Percentiles rank a stretch among this genome's conserved stretches.
Evolutionary conservation across 2,113 vertebrate genomes (phyloP).

Genomic region (Chamaea fasciata): DNA sequence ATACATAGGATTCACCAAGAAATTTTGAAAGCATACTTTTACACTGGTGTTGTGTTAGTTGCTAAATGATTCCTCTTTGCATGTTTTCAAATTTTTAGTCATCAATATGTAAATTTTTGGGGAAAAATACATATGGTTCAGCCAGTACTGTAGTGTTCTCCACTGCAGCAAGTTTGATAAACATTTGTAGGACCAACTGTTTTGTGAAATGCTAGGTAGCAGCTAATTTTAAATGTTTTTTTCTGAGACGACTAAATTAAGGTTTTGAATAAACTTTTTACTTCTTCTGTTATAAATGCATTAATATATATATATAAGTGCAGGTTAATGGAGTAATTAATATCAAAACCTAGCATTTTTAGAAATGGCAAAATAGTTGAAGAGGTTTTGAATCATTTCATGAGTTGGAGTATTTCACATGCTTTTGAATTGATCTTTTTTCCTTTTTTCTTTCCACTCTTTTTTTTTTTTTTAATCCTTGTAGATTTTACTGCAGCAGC

Average conservation of each 20-base stretch:
- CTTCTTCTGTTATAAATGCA: neutral
- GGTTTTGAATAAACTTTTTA: neutral
- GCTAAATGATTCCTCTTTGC: neutral
- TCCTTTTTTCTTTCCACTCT: neutral
- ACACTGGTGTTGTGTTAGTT: neutral
- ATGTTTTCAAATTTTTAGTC: neutral
- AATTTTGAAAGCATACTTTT: neutral
- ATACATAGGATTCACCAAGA: neutral
- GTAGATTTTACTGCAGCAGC: slow-evolving; percentile 10
- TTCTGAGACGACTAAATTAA: neutral
- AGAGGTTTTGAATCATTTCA: slow-evolving; percentile 28
- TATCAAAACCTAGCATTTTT: neutral
- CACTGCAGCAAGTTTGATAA: neutral
- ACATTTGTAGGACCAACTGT: neutral
- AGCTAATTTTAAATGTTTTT: neutral
- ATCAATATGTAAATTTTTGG: neutral
- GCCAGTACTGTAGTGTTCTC: neutral
- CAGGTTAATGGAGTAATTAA: neutral
- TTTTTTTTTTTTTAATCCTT: neutral
- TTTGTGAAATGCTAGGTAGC: neutral
- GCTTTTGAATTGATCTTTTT: slow-evolving; percentile 9
- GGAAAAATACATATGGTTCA: neutral
- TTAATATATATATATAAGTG: neutral
- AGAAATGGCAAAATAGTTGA: neutral
- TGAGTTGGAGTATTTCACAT: slow-evolving; percentile 6